A percentile compares a stretch with the other conserved stretches of the same genome.
These are phyloP conservation scores for Varanus komodoensis DNA, from an alignment of 2,113 vertebrate genomes.

Conservation along the genomic window DNA sequence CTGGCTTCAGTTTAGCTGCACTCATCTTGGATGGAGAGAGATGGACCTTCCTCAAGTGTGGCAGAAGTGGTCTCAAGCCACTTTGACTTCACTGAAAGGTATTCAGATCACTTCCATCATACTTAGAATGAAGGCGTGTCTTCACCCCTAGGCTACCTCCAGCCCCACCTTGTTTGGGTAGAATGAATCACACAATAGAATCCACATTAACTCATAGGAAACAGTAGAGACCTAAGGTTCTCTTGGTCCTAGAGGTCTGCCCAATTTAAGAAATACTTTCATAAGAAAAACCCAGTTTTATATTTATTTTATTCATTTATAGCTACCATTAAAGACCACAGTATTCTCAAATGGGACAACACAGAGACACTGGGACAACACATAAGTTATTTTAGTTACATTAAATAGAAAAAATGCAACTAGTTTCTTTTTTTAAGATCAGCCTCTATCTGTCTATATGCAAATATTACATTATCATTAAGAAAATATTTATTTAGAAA, in stretches of 20 bases:
- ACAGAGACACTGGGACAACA: neutral
- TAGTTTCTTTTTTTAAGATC: neutral
- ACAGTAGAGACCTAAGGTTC: neutral
- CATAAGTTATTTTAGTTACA: neutral
- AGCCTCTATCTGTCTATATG: neutral
- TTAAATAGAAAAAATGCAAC: neutral
- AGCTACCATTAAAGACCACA: too few species aligned
- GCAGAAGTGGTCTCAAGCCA: neutral
- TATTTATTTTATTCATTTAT: neutral
- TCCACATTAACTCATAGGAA: neutral
- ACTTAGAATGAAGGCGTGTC: neutral
- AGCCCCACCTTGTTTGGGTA: neutral
- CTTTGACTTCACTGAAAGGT: neutral
- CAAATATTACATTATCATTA: neutral
- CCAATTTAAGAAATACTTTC: neutral
- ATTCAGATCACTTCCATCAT: neutral
- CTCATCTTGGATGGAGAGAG: neutral
- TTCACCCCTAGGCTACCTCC: neutral
- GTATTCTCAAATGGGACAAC: neutral
- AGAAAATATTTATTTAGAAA: neutral
- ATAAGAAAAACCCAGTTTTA: neutral
- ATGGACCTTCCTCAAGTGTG: neutral
- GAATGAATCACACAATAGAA: neutral
- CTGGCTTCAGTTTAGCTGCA: neutral
- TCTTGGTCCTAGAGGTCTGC: neutral